These are phyloP conservation scores for Setophaga petechia DNA, from an alignment of 2,113 vertebrate genomes.

Conservation along the genomic window DNA sequence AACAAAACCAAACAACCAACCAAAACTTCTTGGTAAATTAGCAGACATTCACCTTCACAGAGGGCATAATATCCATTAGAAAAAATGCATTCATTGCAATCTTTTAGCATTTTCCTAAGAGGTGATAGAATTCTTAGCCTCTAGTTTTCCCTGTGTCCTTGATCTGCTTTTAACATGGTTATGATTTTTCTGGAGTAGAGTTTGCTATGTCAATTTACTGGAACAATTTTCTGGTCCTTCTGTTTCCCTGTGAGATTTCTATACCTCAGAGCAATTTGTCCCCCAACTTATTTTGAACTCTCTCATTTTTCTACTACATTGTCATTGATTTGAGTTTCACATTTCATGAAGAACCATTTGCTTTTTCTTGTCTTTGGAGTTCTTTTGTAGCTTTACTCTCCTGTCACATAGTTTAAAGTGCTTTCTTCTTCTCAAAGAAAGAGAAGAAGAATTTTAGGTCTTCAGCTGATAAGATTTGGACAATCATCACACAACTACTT, in stretches of 20 bases:
- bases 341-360: neutral
- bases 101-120: neutral
- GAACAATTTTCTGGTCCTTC: constrained; percentile 33
- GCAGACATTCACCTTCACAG: neutral
- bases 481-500: neutral
- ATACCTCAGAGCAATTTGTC: constrained; percentile 46
- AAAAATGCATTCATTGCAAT: neutral
- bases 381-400: neutral
- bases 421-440: neutral
- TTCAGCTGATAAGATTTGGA: neutral
- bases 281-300: constrained; percentile 24
- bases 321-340: constrained; percentile 23
- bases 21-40: neutral
- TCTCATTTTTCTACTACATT: neutral
- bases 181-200: constrained; percentile 34
- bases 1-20: neutral
- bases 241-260: constrained; percentile 40
- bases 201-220: constrained; percentile 37
- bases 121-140: neutral
- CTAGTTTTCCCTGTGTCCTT: constrained; percentile 4
- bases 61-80: neutral
- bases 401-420: neutral
- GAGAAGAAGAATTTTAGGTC: neutral
- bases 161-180: constrained; percentile 35
- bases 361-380: neutral